Evolutionary conservation across 92 coral and sea anemone species (phyloP), one percentile per base, ranked within the genome.

Genomic region (Galaxea fascicularis): DNA sequence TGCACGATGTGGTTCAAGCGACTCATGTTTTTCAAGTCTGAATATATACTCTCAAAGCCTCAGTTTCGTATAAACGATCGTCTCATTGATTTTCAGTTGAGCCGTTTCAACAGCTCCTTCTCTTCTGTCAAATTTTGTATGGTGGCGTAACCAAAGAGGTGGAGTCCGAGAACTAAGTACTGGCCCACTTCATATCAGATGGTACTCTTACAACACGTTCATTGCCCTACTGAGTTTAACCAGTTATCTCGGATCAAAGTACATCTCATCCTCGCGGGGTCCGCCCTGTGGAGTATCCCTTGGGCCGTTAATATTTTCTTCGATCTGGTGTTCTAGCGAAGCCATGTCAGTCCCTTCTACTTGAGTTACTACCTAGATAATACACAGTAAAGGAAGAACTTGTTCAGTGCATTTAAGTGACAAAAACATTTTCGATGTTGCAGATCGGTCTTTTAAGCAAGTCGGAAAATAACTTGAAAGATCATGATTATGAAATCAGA

Each of bases 181-280:
- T 12, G 12, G 21, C 1, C 24, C 0, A 8, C 49, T 16, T 16
- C n/a, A 17, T 14, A 13, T 21, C 15, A 9, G 20, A 31, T 41
- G 10, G 51, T 9, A 31, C 59, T 24, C 56, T 16, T 4, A 8
- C 26, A 0, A 24, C 1, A 63, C 17, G 41, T n/a, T 75, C 24
- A 3, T 45, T 16, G 53, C 21, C 59, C 8, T 14, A 22, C 45
- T 71, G 45, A 5, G 59, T 21, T 10, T 4, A 12, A 1, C 10
- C n/a, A 71, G 39, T 28, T 49, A 78, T 78, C 83, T 46, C 10
- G 83, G 83, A 60, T 79, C 84, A 79, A 65, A 53, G 60, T 49
- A 28, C 74, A 51, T 27, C 16, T 79, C 84, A 28, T 49, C 29
- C 65, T 7, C 21, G 0, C 52, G 11, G 1, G 84, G 26, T 22